Base-by-base conservation (phyloP, 2,888 invertebrate species). In the Ecliptopera silaceata region DNA sequence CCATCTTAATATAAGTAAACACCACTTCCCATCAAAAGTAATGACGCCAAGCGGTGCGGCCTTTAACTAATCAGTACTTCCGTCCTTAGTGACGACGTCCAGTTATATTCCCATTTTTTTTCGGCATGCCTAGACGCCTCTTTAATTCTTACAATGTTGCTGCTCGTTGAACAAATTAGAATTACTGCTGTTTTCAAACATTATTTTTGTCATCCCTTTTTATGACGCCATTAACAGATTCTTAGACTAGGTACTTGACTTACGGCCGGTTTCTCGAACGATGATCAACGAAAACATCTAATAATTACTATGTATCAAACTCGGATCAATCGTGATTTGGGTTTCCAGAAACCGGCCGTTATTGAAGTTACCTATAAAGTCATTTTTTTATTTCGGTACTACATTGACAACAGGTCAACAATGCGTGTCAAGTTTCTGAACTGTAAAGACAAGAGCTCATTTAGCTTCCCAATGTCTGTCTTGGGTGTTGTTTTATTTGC, bases 401-500 rank as follows among this genome's bases (percentile, higher is more conserved):
- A n/a, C n/a, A 6, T 22, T 6, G 22, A 22, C 22, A 22, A 5
- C 22, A 6, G 6, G 22, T 22, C 22, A 22, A 22, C 22, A 22
- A 5, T 12, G 4, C 13, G 34, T 34, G 13, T 12, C 13, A 38
- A 38, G 15, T 17, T 22, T 41, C 26, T 43, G n/a, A 47, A 47
- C 36, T 13, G 13, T 11, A 38, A 38, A 26, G 36, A 22, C n/a
- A 15, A 3, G 39, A 45, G 48, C 47, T 58, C 46, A 60, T 53
- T 51, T 29, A 50, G 34, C 47, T 39, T 13, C 54, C 34, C 38
- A 56, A 42, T 55, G 53, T 61, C 61, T 59, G 54, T 41, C 29
- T 54, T 20, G 36, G n/a, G n/a, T 34, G 34, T 56, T 51, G 13
- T 39, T 56, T 56, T 63, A 54, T 61, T 51, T 57, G 38, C 41